These are phyloP conservation scores for Bradypodion pumilum DNA, from an alignment of 2,797 vertebrate genomes.

Conservation along the genomic window DNA sequence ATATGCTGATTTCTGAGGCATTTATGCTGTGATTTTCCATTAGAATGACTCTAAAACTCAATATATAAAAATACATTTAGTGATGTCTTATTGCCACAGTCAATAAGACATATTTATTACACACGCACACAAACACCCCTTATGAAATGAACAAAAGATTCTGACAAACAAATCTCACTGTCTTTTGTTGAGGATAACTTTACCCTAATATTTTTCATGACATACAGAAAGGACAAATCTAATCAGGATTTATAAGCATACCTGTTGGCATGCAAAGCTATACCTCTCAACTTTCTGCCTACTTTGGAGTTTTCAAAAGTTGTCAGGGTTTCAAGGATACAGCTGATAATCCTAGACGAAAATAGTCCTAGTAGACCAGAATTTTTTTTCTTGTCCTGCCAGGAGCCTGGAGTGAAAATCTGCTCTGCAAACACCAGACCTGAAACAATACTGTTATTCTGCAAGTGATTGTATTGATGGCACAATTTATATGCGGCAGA, in stretches of 20 bases:
- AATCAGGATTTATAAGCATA: neutral
- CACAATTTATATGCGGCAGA: constrained; percentile 64
- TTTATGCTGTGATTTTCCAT: too few relatives aligned
- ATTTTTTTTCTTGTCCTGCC: constrained; percentile 15
- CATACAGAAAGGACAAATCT: too few relatives aligned
- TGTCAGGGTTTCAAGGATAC: fast-evolving
- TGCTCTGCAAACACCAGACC: constrained; percentile 41
- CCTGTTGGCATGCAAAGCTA: neutral
- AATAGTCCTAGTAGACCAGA: constrained; percentile 10
- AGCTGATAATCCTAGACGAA: neutral
- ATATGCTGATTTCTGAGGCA: too few relatives aligned
- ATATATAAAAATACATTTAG: too few relatives aligned
- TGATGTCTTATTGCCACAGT: too few relatives aligned
- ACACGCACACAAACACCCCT: too few relatives aligned
- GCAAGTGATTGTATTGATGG: constrained; percentile 54
- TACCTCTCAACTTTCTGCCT: neutral
- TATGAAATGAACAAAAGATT: too few relatives aligned
- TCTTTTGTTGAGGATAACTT: too few relatives aligned
- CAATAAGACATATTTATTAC: too few relatives aligned
- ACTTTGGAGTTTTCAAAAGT: neutral
- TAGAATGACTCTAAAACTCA: too few relatives aligned
- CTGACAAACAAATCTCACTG: too few relatives aligned
- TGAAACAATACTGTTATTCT: constrained; percentile 56
- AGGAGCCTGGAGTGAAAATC: constrained; percentile 43
- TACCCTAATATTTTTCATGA: too few relatives aligned